Conservation (phyloP, 2,888 invertebrate genomes). For the Orgyia antiqua region DNA sequence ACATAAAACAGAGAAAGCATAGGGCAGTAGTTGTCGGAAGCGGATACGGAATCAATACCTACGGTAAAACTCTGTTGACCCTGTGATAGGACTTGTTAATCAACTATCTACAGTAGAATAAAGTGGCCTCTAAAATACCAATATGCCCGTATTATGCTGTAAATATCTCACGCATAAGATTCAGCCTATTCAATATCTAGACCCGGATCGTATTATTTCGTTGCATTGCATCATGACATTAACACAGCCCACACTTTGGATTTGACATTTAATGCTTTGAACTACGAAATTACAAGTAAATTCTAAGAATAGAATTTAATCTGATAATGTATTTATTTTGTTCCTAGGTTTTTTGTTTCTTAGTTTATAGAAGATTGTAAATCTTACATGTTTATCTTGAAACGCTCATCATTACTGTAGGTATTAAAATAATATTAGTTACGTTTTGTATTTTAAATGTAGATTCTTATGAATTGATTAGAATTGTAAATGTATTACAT, state of each 20-base stretch:
- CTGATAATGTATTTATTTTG: too few relatives aligned
- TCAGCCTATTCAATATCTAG: constrained; percentile 8
- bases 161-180: constrained; percentile 10
- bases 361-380: too few relatives aligned
- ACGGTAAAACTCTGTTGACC: constrained; percentile 53
- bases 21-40: constrained; percentile 58
- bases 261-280: constrained; percentile 50
- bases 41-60: constrained; percentile 61
- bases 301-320: too few relatives aligned
- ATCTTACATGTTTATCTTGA: too few relatives aligned
- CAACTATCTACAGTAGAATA: constrained; percentile 49
- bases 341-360: too few relatives aligned
- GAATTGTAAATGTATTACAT: constrained; percentile 7
- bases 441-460: too few relatives aligned
- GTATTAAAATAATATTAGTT: too few relatives aligned
- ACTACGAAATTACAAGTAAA: too few relatives aligned
- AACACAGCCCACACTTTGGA: constrained; percentile 39
- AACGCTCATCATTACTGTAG: too few relatives aligned
- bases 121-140: constrained; percentile 58
- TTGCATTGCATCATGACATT: constrained; percentile 30
- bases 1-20: constrained; percentile 59
- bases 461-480: too few relatives aligned
- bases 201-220: constrained; percentile 21
- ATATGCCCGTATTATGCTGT: constrained; percentile 14
- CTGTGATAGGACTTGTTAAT: constrained; percentile 56